Evolutionary conservation across 2,797 vertebrate genomes (phyloP).

Genomic region (Chelmon rostratus): DNA sequence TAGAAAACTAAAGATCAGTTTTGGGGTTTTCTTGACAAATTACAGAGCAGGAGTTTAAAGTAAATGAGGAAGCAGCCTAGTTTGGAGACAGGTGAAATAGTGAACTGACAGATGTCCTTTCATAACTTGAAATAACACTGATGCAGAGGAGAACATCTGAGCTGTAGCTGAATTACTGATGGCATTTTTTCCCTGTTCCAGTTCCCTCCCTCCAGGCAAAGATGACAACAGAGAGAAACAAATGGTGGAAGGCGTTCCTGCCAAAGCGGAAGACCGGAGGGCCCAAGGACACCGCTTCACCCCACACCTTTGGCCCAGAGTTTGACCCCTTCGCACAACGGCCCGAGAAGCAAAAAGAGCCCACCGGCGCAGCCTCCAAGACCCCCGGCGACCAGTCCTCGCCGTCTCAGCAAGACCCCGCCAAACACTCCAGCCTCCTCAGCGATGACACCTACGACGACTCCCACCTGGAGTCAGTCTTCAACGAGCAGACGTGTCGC

Average conservation of each 20-base stretch:
- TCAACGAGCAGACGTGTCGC: constrained; percentile 87
- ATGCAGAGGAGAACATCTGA: neutral
- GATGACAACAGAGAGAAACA: constrained; percentile 87
- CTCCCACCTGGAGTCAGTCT: constrained; percentile 78
- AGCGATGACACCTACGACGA: constrained; percentile 81
- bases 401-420: constrained; percentile 10
- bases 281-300: constrained; percentile 73
- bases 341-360: constrained; percentile 57
- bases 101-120: neutral
- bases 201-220: constrained; percentile 35
- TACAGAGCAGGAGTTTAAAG: neutral
- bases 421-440: constrained; percentile 55
- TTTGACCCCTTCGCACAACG: constrained; percentile 73
- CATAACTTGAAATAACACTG: neutral
- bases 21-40: neutral
- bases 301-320: constrained; percentile 49
- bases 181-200: constrained; percentile 18
- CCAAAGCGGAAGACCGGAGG: constrained; percentile 83
- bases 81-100: neutral
- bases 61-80: neutral
- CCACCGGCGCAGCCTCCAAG: constrained; percentile 52
- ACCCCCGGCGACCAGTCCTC: constrained; percentile 2
- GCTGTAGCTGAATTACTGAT: neutral
- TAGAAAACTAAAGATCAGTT: neutral
- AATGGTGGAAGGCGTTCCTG: constrained; percentile 93